Evolutionary conservation across 2,888 invertebrate species (phyloP).

Genomic region (Heliconius cydno): DNA sequence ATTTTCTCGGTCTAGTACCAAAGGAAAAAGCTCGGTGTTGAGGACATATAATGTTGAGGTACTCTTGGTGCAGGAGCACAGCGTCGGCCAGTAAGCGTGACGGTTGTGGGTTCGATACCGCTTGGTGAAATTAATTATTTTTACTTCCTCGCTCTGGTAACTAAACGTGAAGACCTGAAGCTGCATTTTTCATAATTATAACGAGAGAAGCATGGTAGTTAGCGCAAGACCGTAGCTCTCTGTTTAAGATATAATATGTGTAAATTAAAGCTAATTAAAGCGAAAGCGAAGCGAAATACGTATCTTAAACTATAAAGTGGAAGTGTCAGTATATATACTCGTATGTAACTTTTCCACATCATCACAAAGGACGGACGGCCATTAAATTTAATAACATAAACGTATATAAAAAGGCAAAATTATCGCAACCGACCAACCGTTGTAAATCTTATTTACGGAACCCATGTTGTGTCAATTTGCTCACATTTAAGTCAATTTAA

Average conservation of each 20-base stretch:
- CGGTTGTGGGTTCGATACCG: background rate
- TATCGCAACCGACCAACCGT: conserved; percentile 14
- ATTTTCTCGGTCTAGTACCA: too few relatives aligned
- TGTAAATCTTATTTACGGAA: conserved; percentile 12
- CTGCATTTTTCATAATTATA: background rate
- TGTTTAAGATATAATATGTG: too few relatives aligned
- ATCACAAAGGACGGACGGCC: background rate
- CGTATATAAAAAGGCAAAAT: background rate
- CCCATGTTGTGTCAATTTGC: conserved; percentile 10
- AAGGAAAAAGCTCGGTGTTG: too few relatives aligned
- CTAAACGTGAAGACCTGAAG: too few relatives aligned
- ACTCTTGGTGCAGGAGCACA: background rate
- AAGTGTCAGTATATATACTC: background rate
- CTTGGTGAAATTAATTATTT: background rate
- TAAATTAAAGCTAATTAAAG: background rate
- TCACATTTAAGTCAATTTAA: background rate
- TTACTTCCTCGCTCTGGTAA: background rate
- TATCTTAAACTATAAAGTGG: background rate
- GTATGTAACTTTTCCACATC: background rate
- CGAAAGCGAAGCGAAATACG: conserved; percentile 1
- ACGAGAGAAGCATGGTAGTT: background rate
- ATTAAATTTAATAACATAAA: background rate
- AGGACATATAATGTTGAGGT: background rate
- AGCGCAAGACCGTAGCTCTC: too few relatives aligned
- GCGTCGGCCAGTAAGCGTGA: background rate